Evolutionary conservation across 2,113 vertebrate genomes (phyloP), one percentile per base, ranked within the genome.

Genomic region (Erinaceus europaeus): DNA sequence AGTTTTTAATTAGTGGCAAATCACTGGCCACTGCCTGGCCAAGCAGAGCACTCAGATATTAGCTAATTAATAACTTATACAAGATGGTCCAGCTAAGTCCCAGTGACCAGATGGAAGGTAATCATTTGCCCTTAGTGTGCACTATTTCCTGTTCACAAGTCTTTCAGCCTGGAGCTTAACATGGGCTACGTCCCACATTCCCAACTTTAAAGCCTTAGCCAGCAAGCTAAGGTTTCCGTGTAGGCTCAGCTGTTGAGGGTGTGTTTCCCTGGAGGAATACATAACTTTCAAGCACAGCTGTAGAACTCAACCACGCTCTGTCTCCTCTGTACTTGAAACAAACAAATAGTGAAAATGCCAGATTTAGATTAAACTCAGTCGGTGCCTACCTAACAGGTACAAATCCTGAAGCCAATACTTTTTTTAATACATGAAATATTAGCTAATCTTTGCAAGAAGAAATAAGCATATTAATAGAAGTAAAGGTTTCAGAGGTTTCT

Each of bases 121-220:
- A 13, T 14, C 11, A n/a, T 46, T 55, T 14, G 13, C n/a, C 42
- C 3, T 6, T 8, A 5, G 48, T 21, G 25, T 29, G 11, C 10
- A 20, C 6, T 17, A 4, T 50, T 55, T 27, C 36, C 76, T 68
- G 11, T 62, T 44, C 59, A 10, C 34, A 15, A 65, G 27, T 14
- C 9, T 32, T n/a, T 68, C 12, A 1, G 0, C 0, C 0, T 0
- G 27, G 14, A 14, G 6, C 23, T 52, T 18, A 32, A 36, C 21
- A 1, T 20, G 20, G 36, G 13, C 6, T 2, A 6, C 0, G 0
- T 0, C 0, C 1, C 18, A 36, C 15, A 14, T 32, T n/a, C 2
- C 69, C 53, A 25, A 61, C 27, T 53, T 50, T 15, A 13, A 81
- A 64, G n/a, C 27, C 29, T 46, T 62, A 15, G 34, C n/a, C n/a